Base-by-base conservation (phyloP, 2,888 invertebrate genomes). In the Crocallis elinguaria region DNA sequence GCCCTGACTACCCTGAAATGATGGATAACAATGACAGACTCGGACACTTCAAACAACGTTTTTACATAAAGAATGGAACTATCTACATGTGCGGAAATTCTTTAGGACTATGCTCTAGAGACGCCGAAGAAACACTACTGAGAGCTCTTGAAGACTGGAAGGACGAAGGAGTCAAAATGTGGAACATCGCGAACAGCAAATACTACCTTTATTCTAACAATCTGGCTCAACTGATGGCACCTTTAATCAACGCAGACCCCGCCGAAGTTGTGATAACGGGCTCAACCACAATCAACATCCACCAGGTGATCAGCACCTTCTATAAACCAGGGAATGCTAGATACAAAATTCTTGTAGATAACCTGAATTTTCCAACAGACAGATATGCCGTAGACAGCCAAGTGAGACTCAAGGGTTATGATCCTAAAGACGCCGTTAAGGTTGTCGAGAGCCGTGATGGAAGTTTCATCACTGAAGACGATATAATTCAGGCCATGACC, bases 21-120 rank as follows among this genome's bases (percentile, higher is more conserved):
- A 46, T 87, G 55, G 89, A 89, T 60, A 82, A 80, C 46, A 85
- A 83, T 41, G 88, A 89, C 55, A 62, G 62, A 9, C 64, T 89
- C 2, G 78, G 82, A 0, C 77, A 76, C 42, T 82, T 85, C 43
- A 72, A 79, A 27, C 70, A 76, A 9, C 72, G 84, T n/a, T 89
- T 88, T 60, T 84, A 77, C 50, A 23, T 81, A 21, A 81, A 75
- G 16, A 65, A 83, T 61, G 80, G 68, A 0, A 63, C 60, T 0
- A 83, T 86, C 14, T 88, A 89, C 66, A 73, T 89, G 77, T 86
- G 86, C 44, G 89, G 89, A 0, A 88, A 88, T 57, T 86, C 88
- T 0, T 55, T 89, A n/a, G 89, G 89, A 1, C 66, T 88, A 2
- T 81, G 84, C 3, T 84, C 84, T 0, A 84, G 73, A 53, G 87